Evolutionary conservation across 1,140 invertebrate species (phyloP), one percentile per base, ranked within the genome.

Genomic region (Teleogryllus occipitalis): DNA sequence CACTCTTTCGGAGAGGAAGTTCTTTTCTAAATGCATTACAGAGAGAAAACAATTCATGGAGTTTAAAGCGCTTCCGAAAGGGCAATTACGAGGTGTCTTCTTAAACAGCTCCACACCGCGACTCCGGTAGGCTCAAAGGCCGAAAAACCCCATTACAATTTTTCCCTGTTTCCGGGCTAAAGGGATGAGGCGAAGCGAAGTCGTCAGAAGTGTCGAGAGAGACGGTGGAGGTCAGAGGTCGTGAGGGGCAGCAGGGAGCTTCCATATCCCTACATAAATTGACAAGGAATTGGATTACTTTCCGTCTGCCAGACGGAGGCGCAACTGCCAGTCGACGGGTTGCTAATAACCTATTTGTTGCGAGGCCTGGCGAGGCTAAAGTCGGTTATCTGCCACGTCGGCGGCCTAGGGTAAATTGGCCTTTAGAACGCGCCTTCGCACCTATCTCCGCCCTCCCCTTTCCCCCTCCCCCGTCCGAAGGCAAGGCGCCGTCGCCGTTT

Each of bases 311-410:
- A 65, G 54, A 65, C 54, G 7, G 18, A 65, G 27, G 54, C 18
- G 54, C 54, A 18, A 65, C 7, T 65, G 54, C 18, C 54, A 65
- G 10, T 18, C 54, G 54, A 65, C 54, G 54, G 18, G 54, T 18
- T 65, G 54, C 54, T 65, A 65, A 65, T 65, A 65, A 65, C 54
- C 54, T 65, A 65, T 65, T 65, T 65, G 54, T 65, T 65, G 54
- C 0, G 54, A 65, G 18, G 2, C 54, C 54, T 65, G 10, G 54
- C 54, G 10, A 65, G 54, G 54, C 54, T 65, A 65, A 65, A 65
- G 54, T 65, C 54, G 10, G 54, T 65, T 18, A 65, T 65, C 54
- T 18, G 54, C 2, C 27, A 65, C 54, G 54, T 65, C 18, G 18
- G 54, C 54, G 54, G 54, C 54, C 54, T 65, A 65, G 54, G 10